Evolutionary conservation across 1,140 invertebrate species (phyloP).

Genomic region (Lepidurus arcticus): DNA sequence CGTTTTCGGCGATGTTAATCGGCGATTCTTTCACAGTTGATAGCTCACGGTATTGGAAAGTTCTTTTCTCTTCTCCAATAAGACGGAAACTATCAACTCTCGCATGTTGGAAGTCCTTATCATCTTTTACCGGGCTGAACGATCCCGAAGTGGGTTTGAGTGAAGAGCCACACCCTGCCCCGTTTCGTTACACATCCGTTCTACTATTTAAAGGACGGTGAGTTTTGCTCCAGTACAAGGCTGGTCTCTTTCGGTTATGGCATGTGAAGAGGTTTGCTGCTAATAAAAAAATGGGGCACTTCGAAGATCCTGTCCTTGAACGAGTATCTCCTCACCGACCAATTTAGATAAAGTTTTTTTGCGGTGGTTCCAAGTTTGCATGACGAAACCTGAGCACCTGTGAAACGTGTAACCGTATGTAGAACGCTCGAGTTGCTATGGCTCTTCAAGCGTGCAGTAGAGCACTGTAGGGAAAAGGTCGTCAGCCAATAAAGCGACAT

Average conservation of each 20-base stretch:
- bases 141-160: neutral
- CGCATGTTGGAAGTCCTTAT: neutral
- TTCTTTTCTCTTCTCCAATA: neutral
- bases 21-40: neutral
- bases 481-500: neutral
- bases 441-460: neutral
- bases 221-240: neutral
- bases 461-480: neutral
- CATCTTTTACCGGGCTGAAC: neutral
- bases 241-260: neutral
- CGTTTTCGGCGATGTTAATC: slow-evolving; percentile 2
- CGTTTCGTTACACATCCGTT: neutral
- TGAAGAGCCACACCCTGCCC: slow-evolving; percentile 1
- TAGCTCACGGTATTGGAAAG: slow-evolving; percentile 10
- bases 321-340: slow-evolving; percentile 1
- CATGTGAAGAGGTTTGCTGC: neutral
- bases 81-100: neutral
- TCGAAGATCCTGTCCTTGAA: slow-evolving; percentile 2
- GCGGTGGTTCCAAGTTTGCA: neutral
- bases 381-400: slow-evolving; percentile 14
- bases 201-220: slow-evolving; percentile 11
- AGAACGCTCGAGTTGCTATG: neutral
- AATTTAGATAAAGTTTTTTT: slow-evolving; percentile 6
- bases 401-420: neutral
- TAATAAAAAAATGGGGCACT: neutral